These are phyloP conservation scores for Platysteira castanea DNA, from an alignment of 2,113 vertebrate genomes.

Conservation along the genomic window DNA sequence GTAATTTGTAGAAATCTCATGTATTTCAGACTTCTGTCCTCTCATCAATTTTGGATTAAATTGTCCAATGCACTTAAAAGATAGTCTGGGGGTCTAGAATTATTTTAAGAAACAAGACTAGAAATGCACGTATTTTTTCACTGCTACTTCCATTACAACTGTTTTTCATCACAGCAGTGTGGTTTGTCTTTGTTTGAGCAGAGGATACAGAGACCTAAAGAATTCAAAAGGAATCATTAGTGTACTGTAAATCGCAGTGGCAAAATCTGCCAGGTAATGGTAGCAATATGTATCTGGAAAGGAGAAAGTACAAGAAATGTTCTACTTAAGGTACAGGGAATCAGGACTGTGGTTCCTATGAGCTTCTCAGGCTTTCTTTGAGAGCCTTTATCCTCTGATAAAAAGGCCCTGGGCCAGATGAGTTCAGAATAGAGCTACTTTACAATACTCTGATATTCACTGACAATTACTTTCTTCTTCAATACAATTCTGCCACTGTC, in stretches of 20 bases:
- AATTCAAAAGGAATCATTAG: background rate
- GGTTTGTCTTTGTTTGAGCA: background rate
- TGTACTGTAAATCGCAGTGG: background rate
- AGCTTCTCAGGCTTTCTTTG: background rate
- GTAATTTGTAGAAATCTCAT: background rate
- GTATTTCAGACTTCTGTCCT: background rate
- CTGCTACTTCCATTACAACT: background rate
- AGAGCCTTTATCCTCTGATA: background rate
- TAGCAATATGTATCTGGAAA: background rate
- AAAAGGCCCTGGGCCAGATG: background rate
- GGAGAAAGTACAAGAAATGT: rapidly evolving
- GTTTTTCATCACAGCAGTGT: background rate
- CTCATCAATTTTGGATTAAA: background rate
- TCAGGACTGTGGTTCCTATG: background rate
- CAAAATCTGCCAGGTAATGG: background rate
- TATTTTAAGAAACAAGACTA: background rate
- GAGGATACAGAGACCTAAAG: background rate
- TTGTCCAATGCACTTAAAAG: background rate
- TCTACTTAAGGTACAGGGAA: background rate
- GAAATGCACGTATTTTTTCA: background rate
- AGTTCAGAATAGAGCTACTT: background rate
- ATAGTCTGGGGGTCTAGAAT: rapidly evolving
- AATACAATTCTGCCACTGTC: background rate
- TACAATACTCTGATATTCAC: background rate
- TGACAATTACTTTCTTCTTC: background rate